Conservation (phyloP, 2,888 invertebrate species). For the Rhagophthalmus giganteus region DNA sequence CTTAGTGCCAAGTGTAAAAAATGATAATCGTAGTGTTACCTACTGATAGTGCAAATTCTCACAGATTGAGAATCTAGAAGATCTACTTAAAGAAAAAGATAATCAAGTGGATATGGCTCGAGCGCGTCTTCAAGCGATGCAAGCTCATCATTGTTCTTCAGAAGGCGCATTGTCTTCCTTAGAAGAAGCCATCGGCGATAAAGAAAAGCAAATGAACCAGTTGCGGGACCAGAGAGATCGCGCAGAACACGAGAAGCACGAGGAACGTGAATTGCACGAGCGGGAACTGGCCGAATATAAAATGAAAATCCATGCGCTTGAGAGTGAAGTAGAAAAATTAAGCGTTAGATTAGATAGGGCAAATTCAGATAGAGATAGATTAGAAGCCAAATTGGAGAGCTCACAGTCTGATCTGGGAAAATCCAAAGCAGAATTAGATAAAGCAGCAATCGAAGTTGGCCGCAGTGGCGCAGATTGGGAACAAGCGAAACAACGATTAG, state of each 20-base stretch:
- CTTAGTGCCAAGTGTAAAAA: conserved; percentile 16
- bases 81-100: conserved; percentile 95
- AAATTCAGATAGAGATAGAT: conserved; percentile 85
- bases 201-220: conserved; percentile 96
- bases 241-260: conserved; percentile 93
- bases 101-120: conserved; percentile 96
- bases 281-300: conserved; percentile 93
- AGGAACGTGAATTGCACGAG: conserved; percentile 92
- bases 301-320: conserved; percentile 87
- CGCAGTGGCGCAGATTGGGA: conserved; percentile 90
- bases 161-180: conserved; percentile 91
- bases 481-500: conserved; percentile 78
- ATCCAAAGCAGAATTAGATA: conserved; percentile 91
- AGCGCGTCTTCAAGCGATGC: conserved; percentile 87
- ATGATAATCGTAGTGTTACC: conserved; percentile 9
- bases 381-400: conserved; percentile 88
- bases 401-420: conserved; percentile 93
- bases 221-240: conserved; percentile 91
- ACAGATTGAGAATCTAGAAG: conserved; percentile 97
- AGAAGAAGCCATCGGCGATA: conserved; percentile 94
- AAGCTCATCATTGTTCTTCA: conserved; percentile 90
- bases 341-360: conserved; percentile 86
- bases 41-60: conserved; percentile 30
- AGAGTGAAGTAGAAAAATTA: conserved; percentile 89
- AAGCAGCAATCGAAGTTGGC: conserved; percentile 86